Percentiles rank a stretch among this genome's conserved stretches.
These are phyloP conservation scores for Drosophila paracracens DNA, from an alignment of 2,888 invertebrate species.

Conservation along the genomic window DNA sequence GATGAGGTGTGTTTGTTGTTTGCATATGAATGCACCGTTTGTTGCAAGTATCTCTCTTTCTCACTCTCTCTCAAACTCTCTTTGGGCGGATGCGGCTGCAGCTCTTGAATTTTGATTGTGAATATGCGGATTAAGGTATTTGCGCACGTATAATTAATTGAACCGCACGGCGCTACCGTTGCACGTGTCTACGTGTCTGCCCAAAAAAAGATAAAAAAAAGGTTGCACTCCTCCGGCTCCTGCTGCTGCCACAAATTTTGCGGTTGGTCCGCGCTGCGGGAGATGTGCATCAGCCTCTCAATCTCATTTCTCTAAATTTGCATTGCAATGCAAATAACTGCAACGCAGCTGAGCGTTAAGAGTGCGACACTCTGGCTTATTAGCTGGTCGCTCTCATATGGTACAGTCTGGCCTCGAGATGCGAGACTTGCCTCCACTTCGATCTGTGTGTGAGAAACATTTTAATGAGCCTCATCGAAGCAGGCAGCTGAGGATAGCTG, in stretches of 20 bases:
- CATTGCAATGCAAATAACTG: conserved; percentile 57
- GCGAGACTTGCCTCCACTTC: neutral
- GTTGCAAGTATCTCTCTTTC: conserved; percentile 60
- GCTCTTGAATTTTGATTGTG: conserved; percentile 77
- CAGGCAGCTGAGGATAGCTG: neutral
- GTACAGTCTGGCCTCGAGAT: neutral
- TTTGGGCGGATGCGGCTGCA: conserved; percentile 40
- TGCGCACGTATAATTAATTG: conserved; percentile 83
- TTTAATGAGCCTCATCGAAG: conserved; percentile 11
- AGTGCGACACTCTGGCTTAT: conserved; percentile 47
- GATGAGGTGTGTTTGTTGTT: conserved; percentile 63
- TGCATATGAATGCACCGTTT: conserved; percentile 69
- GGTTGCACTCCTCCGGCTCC: conserved; percentile 11
- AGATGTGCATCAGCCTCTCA: conserved; percentile 50
- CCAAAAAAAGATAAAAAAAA: neutral
- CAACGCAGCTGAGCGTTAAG: conserved; percentile 52
- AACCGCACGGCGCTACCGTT: conserved; percentile 62
- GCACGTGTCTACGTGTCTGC: conserved; percentile 35
- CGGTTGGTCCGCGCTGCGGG: conserved; percentile 56
- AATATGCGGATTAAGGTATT: conserved; percentile 79
- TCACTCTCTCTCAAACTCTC: neutral
- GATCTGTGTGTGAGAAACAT: conserved; percentile 12
- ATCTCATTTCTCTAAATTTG: conserved; percentile 42
- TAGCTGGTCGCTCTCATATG: conserved; percentile 17
- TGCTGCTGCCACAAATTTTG: conserved; percentile 33